Conservation (phyloP, 2,113 vertebrate species). For the Heptranchias perlo region DNA sequence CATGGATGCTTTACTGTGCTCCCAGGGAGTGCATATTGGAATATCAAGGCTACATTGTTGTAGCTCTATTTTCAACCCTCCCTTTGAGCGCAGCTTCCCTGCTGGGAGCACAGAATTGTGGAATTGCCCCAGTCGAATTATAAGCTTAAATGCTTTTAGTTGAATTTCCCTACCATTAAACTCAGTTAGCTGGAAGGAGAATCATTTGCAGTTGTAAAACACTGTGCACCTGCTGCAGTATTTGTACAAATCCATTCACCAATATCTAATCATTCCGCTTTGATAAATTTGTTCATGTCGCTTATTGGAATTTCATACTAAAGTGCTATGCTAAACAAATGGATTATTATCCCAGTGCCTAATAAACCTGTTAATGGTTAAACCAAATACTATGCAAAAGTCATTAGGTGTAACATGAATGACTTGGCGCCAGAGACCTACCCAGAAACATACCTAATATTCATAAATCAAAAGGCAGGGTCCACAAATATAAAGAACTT, state of each 20-base stretch:
- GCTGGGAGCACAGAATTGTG: neutral
- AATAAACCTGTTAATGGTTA: constrained; percentile 66
- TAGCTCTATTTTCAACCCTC: neutral
- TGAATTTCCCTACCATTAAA: constrained; percentile 16
- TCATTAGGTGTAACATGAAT: constrained; percentile 38
- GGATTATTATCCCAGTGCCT: constrained; percentile 56
- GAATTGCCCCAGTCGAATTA: constrained; percentile 4
- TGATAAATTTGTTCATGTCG: constrained; percentile 74
- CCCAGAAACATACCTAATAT: neutral
- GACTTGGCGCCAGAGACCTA: neutral
- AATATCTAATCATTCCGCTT: constrained; percentile 72
- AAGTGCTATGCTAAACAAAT: constrained; percentile 55
- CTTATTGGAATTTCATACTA: constrained; percentile 55
- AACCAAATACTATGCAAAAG: constrained; percentile 44
- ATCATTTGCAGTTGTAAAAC: constrained; percentile 62
- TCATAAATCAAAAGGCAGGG: constrained; percentile 2
- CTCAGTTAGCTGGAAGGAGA: constrained; percentile 43
- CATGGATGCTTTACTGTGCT: neutral
- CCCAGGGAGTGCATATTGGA: neutral
- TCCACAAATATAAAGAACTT: neutral
- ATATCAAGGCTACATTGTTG: neutral
- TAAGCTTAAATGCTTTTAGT: constrained; percentile 5
- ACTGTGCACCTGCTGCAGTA: constrained; percentile 75
- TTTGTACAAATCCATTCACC: constrained; percentile 82
- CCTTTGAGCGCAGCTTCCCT: neutral